phyloP scores from a whole-genome alignment of 30 jellyfish, hydroid and myxozoan genomes.

The Nemopilema nomurai region DNA sequence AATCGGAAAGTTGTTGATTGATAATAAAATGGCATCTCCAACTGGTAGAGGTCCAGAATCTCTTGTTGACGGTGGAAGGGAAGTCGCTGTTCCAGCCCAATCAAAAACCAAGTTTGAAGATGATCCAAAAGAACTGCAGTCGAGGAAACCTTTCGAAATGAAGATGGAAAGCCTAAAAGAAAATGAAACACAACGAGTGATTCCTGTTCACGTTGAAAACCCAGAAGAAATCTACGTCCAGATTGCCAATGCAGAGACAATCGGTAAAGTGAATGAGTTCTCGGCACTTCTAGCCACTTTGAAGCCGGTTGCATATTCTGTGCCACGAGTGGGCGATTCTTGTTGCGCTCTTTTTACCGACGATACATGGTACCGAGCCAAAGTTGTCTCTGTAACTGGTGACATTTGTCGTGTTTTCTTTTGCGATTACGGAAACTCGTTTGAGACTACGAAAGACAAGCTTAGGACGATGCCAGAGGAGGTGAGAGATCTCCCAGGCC shows the following conservation, averaged over 20 bases:
- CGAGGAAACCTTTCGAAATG: constrained; percentile 4
- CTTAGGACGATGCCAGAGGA: constrained; percentile 71
- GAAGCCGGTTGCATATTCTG: constrained; percentile 13
- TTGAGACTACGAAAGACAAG: constrained; percentile 22
- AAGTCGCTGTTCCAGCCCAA: too few species aligned
- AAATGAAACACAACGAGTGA: constrained; percentile 10
- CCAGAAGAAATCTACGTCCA: constrained; percentile 51
- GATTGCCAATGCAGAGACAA: constrained; percentile 30
- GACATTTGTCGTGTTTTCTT: constrained; percentile 42
- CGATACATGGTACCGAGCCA: constrained; percentile 70
- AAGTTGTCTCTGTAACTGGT: constrained; percentile 10
- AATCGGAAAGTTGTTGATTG: constrained; percentile 29
- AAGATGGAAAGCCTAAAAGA: background rate
- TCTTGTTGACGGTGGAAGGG: too few species aligned
- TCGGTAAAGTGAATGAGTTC: constrained; percentile 26
- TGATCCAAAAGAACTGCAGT: background rate
- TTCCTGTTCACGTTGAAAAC: constrained; percentile 45
- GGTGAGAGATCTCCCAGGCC: constrained; percentile 40
- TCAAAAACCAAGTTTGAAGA: too few species aligned
- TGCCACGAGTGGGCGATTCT: constrained; percentile 17
- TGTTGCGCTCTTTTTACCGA: constrained; percentile 58
- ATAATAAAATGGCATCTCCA: constrained; percentile 24
- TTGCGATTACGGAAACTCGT: constrained; percentile 81
- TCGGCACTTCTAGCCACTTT: background rate
- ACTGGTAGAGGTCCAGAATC: too few species aligned